phyloP scores from a whole-genome alignment of 2,888 invertebrate species.

The Polydesmus complanatus region DNA sequence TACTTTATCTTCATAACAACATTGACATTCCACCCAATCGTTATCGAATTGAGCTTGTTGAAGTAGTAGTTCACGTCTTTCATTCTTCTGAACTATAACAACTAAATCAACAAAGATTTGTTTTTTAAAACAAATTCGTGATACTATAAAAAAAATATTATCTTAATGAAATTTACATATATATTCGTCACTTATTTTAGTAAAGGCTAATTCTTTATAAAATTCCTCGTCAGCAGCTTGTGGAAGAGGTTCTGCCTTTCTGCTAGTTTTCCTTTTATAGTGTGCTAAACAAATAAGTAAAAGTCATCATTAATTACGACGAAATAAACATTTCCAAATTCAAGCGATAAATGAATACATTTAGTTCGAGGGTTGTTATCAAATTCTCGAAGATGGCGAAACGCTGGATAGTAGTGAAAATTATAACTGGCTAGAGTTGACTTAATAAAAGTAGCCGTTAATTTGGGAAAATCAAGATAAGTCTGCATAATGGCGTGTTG shows the following conservation, averaged over 20 bases:
- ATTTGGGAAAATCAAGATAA: conserved; percentile 3
- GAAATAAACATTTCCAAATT: background rate
- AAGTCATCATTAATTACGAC: background rate
- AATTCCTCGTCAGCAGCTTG: conserved; percentile 8
- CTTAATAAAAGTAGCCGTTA: background rate
- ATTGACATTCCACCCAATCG: conserved; percentile 38
- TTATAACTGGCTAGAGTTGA: background rate
- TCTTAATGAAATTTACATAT: background rate
- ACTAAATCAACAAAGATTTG: background rate
- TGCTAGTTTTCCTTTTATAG: background rate
- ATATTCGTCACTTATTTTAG: conserved; percentile 1
- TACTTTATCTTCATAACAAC: conserved; percentile 43
- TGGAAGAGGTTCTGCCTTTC: background rate
- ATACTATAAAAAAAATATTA: background rate
- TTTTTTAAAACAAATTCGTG: background rate
- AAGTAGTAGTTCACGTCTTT: conserved; percentile 26
- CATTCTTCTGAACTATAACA: conserved; percentile 16
- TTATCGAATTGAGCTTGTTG: conserved; percentile 30
- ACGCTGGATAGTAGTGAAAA: background rate
- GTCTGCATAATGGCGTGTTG: background rate
- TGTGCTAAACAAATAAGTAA: background rate
- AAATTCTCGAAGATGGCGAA: background rate
- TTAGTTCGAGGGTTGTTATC: background rate
- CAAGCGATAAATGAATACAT: background rate
- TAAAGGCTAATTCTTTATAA: conserved; percentile 16